Evolutionary conservation across 2,113 vertebrate genomes (phyloP), one percentile per base, ranked within the genome.

Genomic region (Todiramphus chloris): DNA sequence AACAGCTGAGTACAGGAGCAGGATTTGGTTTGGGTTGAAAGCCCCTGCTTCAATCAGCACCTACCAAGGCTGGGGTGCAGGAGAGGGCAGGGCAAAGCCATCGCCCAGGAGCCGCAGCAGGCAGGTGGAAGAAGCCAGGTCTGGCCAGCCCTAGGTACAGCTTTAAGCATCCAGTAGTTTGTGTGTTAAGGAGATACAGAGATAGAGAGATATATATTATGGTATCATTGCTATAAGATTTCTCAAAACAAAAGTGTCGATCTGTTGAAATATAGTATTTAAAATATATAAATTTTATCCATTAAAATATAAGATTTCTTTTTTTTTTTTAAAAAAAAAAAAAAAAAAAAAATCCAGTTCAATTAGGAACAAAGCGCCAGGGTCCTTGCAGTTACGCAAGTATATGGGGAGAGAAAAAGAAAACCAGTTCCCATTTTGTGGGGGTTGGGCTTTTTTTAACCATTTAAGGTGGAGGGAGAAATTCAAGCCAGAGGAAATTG

Each of bases 271-370:
- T 97, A 95, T 69, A 96, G 91, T 93, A 98, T 96, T 97, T 97
- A 97, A 98, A 98, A 98, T 97, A 98, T 97, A 98, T 96, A 97
- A 96, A 87, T 86, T 97, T 97, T 96, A 96, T 97, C 97, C 97
- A 97, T 97, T 98, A 98, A 98, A 98, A 98, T 96, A 98, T 94
- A 98, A 91, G 72, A 87, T 92, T 90, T 95, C 46, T 82, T 93
- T 92, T 86, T 30, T 73, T 64, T 28, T 46, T 11, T n/a, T n/a
- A n/a, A n/a, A 9, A 35, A 20, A 30, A 64, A 30, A 15, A 17
- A 68, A 4, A 62, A 87, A 53, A 93, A 48, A 92, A 82, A 91
- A 95, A 97, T 92, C 96, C 94, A 96, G 96, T 96, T 97, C 73
- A 73, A 92, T 79, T 81, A 68, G 87, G 53, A 58, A 77, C 73